These are phyloP conservation scores for Caiman crocodilus DNA, from an alignment of 2,797 vertebrate genomes.

Conservation along the genomic window DNA sequence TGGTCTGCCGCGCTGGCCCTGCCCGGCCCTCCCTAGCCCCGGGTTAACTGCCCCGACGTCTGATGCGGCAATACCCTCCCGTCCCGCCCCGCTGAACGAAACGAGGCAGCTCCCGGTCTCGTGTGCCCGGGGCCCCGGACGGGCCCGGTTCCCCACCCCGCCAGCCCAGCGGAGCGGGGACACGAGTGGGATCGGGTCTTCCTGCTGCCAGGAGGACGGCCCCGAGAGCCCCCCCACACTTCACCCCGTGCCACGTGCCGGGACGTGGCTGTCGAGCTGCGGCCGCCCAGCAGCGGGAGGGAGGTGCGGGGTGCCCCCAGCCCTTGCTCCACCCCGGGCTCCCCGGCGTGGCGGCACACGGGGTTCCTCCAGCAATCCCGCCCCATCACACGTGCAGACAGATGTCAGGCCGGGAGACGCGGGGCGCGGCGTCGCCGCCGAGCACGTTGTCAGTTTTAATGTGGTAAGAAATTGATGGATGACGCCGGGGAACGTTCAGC, in stretches of 20 bases:
- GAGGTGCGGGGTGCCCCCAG: no score
- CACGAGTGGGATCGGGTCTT: neutral
- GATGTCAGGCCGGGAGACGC: neutral
- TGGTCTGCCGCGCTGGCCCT: neutral
- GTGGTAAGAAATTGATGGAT: slow-evolving; percentile 61
- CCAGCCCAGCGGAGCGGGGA: neutral
- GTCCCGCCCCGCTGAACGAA: no score
- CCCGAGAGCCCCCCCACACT: no score
- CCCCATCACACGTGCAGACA: neutral
- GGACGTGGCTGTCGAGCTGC: no score
- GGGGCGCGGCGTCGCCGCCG: neutral
- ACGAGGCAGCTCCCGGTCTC: no score
- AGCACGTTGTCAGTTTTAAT: slow-evolving; percentile 7
- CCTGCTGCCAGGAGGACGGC: neutral
- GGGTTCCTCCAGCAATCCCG: neutral
- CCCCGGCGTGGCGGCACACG: no score
- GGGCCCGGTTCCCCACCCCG: neutral
- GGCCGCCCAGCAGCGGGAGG: neutral
- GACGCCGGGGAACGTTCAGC: slow-evolving; percentile 55
- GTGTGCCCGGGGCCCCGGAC: neutral
- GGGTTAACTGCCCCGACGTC: neutral
- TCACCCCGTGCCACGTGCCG: no score
- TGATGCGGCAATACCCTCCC: no score
- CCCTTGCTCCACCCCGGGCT: no score
- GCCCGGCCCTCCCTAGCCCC: neutral